Base-by-base conservation (phyloP, 1,140 invertebrate species). In the Diachasma alloeum region DNA sequence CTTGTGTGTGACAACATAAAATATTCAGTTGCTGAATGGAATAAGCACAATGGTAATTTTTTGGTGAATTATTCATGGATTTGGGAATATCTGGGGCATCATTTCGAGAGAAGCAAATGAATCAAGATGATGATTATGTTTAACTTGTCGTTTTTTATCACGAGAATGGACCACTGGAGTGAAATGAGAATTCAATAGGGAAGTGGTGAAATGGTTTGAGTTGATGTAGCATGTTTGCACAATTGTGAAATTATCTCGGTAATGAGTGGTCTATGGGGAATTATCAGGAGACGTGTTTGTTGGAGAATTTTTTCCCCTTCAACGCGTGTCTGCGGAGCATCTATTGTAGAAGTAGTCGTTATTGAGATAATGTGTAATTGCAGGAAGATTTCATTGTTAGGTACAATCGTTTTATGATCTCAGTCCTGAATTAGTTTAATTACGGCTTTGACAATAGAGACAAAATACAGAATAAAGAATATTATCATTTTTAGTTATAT, bases 21-120 rank as follows among this genome's bases (percentile, higher is more conserved):
- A 46, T 72, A 72, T 79, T 56, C 70, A 67, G 48, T 46, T 63
- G 59, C 22, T 63, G 59, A 63, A 63, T 63, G 59, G 59, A 63
- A 63, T 63, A 63, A 63, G 59, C 19, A 63, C 10, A 19, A 53
- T 53, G 48, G 48, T 17, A 17, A 53, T 53, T 53, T 53, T 53
- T 53, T 19, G 44, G 44, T 46, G 44, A 46, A 46, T 46, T 46
- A 46, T 46, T 46, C 4, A 46, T 46, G n/a, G n/a, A 46, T 3
- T 15, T 17, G 48, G 9, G 15, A 15, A 15, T 17, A 17, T 19
- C 48, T 17, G 48, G n/a, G 13, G 48, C 9, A 53, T 53, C 17
- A 53, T 53, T n/a, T 46, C n/a, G 11, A 46, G 44, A n/a, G 44
- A 46, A 3, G 44, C 2, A n/a, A 46, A 11, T 46, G 3, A 31